Conservation (phyloP, 1,140 invertebrate species). For the Zaprionus davidi region DNA sequence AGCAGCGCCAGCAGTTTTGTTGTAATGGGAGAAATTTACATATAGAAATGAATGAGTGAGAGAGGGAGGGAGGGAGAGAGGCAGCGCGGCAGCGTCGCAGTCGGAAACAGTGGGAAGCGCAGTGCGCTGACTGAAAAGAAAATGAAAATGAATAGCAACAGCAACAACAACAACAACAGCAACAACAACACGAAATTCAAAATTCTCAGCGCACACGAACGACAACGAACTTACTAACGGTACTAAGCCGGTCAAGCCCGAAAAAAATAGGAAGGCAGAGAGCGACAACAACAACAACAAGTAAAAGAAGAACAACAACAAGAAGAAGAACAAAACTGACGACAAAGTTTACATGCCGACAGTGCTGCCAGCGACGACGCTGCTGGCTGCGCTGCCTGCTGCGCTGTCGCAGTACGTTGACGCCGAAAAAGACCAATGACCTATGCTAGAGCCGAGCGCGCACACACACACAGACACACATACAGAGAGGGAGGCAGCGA, state of each 20-base stretch:
- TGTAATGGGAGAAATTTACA: conserved; percentile 59
- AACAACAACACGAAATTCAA: conserved; percentile 53
- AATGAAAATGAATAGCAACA: conserved; percentile 74
- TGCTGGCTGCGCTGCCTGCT: conserved; percentile 38
- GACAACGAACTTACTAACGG: conserved; percentile 81
- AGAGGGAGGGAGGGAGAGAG: background rate
- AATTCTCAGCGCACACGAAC: conserved; percentile 66
- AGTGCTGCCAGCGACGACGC: conserved; percentile 49
- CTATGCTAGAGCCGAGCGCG: conserved; percentile 65
- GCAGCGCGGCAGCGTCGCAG: conserved; percentile 21
- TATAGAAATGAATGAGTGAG: conserved; percentile 27
- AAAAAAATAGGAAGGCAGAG: conserved; percentile 40
- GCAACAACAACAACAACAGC: conserved; percentile 37
- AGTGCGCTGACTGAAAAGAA: conserved; percentile 63
- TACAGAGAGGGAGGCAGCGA: conserved; percentile 6
- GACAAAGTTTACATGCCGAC: conserved; percentile 75
- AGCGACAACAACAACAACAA: conserved; percentile 34
- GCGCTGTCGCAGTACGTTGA: conserved; percentile 82
- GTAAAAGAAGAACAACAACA: background rate
- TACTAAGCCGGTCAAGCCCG: conserved; percentile 79
- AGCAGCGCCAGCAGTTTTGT: conserved; percentile 49
- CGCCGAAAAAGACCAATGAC: conserved; percentile 84
- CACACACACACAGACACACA: conserved; percentile 15
- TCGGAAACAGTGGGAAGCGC: conserved; percentile 45
- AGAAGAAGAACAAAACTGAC: conserved; percentile 51